Conservation (phyloP, 2,888 invertebrate genomes). For the Agrilus mali region DNA sequence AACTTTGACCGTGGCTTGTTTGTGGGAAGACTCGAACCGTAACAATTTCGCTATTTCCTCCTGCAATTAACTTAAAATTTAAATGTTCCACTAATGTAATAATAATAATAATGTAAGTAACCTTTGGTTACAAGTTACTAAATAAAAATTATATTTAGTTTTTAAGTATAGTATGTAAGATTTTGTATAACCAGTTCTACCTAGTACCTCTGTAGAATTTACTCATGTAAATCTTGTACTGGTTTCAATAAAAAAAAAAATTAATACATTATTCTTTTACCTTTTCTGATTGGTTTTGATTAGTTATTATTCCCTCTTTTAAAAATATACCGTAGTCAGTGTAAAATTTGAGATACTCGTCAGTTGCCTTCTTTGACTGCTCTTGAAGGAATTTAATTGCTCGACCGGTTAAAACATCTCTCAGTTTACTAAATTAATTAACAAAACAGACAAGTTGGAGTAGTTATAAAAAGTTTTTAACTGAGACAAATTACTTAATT, state of each 20-base stretch:
- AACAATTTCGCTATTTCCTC: conserved; percentile 84
- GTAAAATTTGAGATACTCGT: conserved; percentile 76
- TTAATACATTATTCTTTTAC: conserved; percentile 42
- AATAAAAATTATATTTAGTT: too few relatives aligned
- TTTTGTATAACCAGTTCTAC: too few relatives aligned
- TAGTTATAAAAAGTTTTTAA: background rate
- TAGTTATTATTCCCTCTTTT: conserved; percentile 89
- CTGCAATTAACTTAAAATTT: conserved; percentile 32
- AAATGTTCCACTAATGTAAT: background rate
- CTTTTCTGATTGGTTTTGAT: conserved; percentile 67
- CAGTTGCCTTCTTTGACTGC: conserved; percentile 69
- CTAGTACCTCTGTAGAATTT: too few relatives aligned
- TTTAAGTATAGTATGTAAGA: too few relatives aligned
- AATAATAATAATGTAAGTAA: too few relatives aligned
- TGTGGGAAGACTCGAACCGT: conserved; percentile 82
- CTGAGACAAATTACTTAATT: conserved; percentile 50
- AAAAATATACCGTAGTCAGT: conserved; percentile 85
- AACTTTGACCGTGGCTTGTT: conserved; percentile 55
- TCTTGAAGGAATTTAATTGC: conserved; percentile 77
- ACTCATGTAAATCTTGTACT: too few relatives aligned
- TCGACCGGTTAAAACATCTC: conserved; percentile 70
- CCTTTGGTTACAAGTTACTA: too few relatives aligned
- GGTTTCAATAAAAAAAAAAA: too few relatives aligned
- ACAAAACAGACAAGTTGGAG: background rate
- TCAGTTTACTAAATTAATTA: conserved; percentile 51